These are phyloP conservation scores for Nesoenas mayeri DNA, from an alignment of 2,113 vertebrate species.

Conservation along the genomic window DNA sequence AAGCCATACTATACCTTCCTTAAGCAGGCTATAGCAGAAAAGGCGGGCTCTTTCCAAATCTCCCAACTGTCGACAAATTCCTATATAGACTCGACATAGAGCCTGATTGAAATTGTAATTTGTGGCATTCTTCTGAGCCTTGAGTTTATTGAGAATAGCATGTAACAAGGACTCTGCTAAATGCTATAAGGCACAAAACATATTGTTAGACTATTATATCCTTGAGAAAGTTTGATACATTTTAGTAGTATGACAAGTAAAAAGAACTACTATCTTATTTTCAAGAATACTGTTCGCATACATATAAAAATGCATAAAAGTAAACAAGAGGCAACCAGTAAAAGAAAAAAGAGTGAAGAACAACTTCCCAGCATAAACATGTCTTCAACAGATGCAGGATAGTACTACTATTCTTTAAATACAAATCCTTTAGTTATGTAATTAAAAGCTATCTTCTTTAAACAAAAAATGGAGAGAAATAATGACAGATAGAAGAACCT, in stretches of 20 bases:
- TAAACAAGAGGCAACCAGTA: not conserved
- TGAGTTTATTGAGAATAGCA: constrained; percentile 83
- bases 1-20: constrained; percentile 79
- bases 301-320: not conserved
- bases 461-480: not conserved
- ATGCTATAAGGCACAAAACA: constrained; percentile 53
- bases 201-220: not conserved
- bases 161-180: constrained; percentile 79
- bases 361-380: not conserved
- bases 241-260: not conserved
- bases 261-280: not conserved
- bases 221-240: not conserved
- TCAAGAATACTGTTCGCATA: not conserved
- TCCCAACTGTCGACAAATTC: constrained; percentile 85
- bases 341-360: not conserved
- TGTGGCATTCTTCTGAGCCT: constrained; percentile 70
- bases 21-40: constrained; percentile 88
- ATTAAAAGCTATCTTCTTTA: not conserved
- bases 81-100: constrained; percentile 89
- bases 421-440: not conserved
- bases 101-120: constrained; percentile 78
- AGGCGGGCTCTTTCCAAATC: constrained; percentile 86
- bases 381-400: not conserved
- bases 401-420: not conserved
- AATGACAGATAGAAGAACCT: not conserved